phyloP scores from a whole-genome alignment of 2,113 vertebrate species.

The Danio rerio region DNA sequence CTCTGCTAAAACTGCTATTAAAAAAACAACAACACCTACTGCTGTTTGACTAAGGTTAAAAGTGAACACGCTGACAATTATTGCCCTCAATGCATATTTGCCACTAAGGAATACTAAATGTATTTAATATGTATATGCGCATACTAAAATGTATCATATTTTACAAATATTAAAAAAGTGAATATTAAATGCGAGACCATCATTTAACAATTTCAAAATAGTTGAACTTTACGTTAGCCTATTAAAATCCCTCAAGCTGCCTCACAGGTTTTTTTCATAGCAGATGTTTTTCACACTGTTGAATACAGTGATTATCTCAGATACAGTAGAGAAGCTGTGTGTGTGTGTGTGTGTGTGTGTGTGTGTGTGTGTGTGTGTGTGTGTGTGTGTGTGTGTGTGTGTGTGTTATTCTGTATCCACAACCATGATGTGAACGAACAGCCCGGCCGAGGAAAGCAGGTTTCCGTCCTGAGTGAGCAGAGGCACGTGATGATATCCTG shows the following conservation, averaged over 20 bases:
- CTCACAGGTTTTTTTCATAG: background rate
- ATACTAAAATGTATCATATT: background rate
- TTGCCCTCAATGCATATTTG: background rate
- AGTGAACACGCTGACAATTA: background rate
- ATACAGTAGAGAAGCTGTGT: no score
- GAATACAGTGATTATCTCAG: no score
- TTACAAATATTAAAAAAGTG: background rate
- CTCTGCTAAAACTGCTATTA: background rate
- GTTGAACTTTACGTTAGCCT: background rate
- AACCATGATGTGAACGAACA: constrained; percentile 87
- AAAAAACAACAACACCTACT: no score
- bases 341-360: background rate
- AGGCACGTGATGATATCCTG: constrained; percentile 95
- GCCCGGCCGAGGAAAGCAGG: constrained; percentile 82
- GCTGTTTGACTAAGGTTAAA: background rate
- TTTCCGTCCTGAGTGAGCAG: constrained; percentile 86
- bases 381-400: no score
- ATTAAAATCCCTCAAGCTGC: constrained; percentile 2
- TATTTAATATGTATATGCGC: background rate
- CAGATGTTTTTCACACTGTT: no score
- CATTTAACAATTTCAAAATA: background rate
- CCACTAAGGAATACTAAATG: no score
- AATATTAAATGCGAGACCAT: background rate
- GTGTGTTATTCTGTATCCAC: constrained; percentile 65
- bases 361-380: no score